Evolutionary conservation across 1,140 invertebrate genomes (phyloP), one percentile per base, ranked within the genome.

Genomic region (Bombus turneri): DNA sequence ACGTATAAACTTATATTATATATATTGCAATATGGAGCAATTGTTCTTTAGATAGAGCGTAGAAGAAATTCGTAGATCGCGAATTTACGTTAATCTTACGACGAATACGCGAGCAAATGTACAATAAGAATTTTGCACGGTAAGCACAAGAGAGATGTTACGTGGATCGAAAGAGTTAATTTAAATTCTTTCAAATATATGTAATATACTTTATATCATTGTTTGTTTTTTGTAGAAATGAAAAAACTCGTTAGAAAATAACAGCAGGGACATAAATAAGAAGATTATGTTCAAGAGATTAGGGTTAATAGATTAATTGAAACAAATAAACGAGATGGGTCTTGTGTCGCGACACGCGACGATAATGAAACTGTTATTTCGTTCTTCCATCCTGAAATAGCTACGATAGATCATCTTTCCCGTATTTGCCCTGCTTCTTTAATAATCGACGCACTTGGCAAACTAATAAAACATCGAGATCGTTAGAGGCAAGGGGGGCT

Each of bases 1-100:
- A 86, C 83, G 43, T 15, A 69, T 10, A 81, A 79, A 71, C 34
- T 25, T 9, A 74, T 72, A 39, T 64, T 53, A 53, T 18, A 28
- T 64, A 6, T 13, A 18, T 43, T 15, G 39, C 1, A n/a, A 12
- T 2, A 8, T 6, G 3, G 10, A 5, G 13, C 2, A 3, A n/a
- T n/a, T 18, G 13, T 15, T 41, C 8, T 62, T 39, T 15, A 5
- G 39, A 72, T 3, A 39, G 22, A 39, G 22, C 18, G 66, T 6
- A 28, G 68, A 25, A 39, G 34, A 71, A 25, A 37, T 25, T 39
- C 22, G 22, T 25, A 25, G 34, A 25, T 68, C 18, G 18, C 66
- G 66, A 22, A 22, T 68, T 68, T 18, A 37, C 2, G 18, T 22
- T 53, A 68, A 22, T 6, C 15, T 25, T 25, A 10, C 34, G 18